A percentile compares a stretch with the other conserved stretches of the same genome.
Conservation (phyloP, 2,113 vertebrate genomes). For the Tragelaphus strepsiceros region DNA sequence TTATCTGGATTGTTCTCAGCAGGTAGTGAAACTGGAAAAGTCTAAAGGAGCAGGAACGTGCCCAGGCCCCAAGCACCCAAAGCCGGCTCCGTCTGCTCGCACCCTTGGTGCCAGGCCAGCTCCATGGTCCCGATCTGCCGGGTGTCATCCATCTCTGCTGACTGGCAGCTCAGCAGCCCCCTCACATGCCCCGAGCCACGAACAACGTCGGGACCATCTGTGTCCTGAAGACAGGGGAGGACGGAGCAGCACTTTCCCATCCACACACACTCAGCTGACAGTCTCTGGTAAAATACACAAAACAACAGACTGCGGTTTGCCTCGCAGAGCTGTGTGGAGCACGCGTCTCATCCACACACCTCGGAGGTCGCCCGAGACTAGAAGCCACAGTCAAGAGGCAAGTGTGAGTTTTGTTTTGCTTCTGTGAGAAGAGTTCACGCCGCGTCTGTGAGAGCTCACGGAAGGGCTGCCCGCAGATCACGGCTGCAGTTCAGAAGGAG, state of each 20-base stretch:
- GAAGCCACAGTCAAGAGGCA: not conserved
- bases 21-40: not conserved
- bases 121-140: not conserved
- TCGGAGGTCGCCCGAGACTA: not conserved
- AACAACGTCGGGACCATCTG: conserved; percentile 22
- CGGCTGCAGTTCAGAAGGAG: not conserved
- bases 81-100: not conserved
- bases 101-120: not conserved
- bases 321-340: not conserved
- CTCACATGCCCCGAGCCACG: not conserved
- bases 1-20: not conserved
- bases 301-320: conserved; percentile 16
- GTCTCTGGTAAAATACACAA: not conserved
- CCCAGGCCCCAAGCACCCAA: too few relatives aligned
- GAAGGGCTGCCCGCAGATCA: not conserved
- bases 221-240: conserved; percentile 10
- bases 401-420: not conserved
- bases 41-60: not conserved
- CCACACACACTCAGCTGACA: not conserved
- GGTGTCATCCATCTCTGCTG: not conserved
- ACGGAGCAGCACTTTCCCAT: not conserved
- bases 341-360: not conserved
- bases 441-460: not conserved
- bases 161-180: conserved; percentile 5
- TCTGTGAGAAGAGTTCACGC: not conserved